phyloP scores from a whole-genome alignment of 1,140 invertebrate genomes.

The Tetragonula clypearis region DNA sequence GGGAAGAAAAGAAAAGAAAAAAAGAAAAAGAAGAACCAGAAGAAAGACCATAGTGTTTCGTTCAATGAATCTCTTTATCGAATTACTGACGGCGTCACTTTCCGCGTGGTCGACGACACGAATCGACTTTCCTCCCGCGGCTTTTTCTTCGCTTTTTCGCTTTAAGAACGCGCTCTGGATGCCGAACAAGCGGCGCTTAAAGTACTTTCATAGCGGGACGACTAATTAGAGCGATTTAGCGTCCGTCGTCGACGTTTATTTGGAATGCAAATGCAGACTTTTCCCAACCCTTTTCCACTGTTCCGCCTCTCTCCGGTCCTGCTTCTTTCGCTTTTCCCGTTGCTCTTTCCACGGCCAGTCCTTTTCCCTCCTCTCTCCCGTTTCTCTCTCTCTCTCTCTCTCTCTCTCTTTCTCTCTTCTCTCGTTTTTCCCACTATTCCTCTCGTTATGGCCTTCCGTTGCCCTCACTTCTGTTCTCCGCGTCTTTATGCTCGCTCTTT shows the following conservation, averaged over 20 bases:
- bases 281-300: constrained; percentile 23
- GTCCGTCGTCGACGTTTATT: constrained; percentile 63
- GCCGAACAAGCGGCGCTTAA: constrained; percentile 64
- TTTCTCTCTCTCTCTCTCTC: too few relatives aligned
- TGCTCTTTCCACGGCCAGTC: constrained; percentile 11
- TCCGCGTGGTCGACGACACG: background rate
- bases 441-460: background rate
- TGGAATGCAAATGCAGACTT: constrained; percentile 66
- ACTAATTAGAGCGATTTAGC: constrained; percentile 70
- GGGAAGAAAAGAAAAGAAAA: background rate
- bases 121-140: constrained; percentile 37
- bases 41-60: background rate
- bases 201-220: constrained; percentile 67
- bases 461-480: background rate
- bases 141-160: constrained; percentile 59
- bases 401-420: background rate
- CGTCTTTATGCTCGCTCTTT: background rate
- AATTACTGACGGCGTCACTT: background rate
- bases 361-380: background rate
- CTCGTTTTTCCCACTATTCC: background rate
- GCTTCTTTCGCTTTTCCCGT: background rate
- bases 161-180: constrained; percentile 58
- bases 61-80: background rate
- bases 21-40: background rate
- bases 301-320: background rate